Percentiles rank a stretch among this genome's conserved stretches.
Conservation (phyloP, 2,888 invertebrate species). For the Marasmarcha lunaedactyla region DNA sequence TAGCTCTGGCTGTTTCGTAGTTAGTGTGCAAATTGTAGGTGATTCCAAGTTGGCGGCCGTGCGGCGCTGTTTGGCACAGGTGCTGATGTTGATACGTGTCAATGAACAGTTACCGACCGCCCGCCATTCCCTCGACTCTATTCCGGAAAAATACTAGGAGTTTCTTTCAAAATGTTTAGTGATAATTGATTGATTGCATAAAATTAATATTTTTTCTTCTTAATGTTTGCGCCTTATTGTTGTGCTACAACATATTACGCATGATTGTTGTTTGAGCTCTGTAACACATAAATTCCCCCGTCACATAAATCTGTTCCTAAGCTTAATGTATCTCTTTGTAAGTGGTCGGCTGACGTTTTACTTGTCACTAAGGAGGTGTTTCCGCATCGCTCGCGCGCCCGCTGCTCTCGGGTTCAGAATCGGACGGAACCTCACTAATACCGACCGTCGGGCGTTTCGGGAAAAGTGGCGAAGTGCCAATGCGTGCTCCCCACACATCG, state of each 20-base stretch:
- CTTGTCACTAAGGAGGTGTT: background rate
- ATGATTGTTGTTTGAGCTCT: too few relatives aligned
- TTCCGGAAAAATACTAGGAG: too few relatives aligned
- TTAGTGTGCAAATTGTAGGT: background rate
- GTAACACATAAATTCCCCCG: too few relatives aligned
- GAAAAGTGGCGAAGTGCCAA: conserved; percentile 43
- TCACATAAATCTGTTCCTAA: background rate
- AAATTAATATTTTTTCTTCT: too few relatives aligned
- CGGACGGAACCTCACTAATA: background rate
- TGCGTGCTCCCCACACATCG: conserved; percentile 14
- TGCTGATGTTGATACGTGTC: background rate
- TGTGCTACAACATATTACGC: too few relatives aligned
- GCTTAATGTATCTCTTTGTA: conserved; percentile 1
- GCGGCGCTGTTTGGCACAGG: conserved; percentile 1
- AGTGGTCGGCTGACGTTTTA: background rate
- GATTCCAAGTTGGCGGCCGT: background rate
- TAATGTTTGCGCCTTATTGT: too few relatives aligned
- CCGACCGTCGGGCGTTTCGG: background rate
- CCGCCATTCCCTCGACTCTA: too few relatives aligned
- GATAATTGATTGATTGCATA: too few relatives aligned
- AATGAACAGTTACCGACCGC: background rate
- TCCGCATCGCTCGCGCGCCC: background rate
- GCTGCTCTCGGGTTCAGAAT: background rate
- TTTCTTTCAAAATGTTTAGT: too few relatives aligned
- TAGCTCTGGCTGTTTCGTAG: too few relatives aligned